phyloP scores from a whole-genome alignment of 2,888 invertebrate genomes.

The Fabriciana adippe region DNA sequence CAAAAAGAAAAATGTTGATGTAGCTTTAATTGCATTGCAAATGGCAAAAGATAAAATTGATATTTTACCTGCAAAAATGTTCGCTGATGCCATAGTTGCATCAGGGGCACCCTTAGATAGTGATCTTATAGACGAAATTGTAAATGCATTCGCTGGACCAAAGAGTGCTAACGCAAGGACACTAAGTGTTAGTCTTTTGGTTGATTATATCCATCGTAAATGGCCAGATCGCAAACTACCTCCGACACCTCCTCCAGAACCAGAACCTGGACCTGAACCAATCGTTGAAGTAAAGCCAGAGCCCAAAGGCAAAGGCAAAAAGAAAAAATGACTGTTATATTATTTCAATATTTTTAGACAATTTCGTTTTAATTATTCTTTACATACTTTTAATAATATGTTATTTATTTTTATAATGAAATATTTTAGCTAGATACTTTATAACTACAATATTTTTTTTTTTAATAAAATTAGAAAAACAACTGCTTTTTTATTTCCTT shows the following conservation, averaged over 20 bases:
- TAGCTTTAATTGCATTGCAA: slow-evolving; percentile 53
- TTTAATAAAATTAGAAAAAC: too few species aligned
- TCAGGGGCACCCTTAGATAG: slow-evolving; percentile 49
- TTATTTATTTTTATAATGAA: too few species aligned
- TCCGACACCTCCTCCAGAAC: slow-evolving; percentile 57
- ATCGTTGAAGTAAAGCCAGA: slow-evolving; percentile 39
- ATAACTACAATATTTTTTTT: too few species aligned
- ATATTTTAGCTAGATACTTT: too few species aligned
- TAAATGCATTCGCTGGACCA: slow-evolving; percentile 51
- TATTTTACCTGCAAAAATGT: slow-evolving; percentile 49
- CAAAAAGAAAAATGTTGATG: slow-evolving; percentile 52
- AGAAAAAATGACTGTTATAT: slow-evolving; percentile 10
- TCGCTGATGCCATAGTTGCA: slow-evolving; percentile 41
- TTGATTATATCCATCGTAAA: slow-evolving; percentile 58
- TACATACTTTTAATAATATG: too few species aligned
- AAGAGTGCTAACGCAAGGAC: slow-evolving; percentile 49
- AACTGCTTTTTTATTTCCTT: too few species aligned
- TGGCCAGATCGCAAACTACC: slow-evolving; percentile 65
- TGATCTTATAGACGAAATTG: slow-evolving; percentile 54
- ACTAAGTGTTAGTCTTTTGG: slow-evolving; percentile 50
- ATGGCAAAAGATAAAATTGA: slow-evolving; percentile 50
- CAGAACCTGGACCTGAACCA: slow-evolving; percentile 43
- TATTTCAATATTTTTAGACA: not conserved
- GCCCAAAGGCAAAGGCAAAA: slow-evolving; percentile 39
- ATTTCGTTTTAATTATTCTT: too few species aligned